phyloP scores from a whole-genome alignment of 1,140 invertebrate species.

The Lanistes nyassanus region DNA sequence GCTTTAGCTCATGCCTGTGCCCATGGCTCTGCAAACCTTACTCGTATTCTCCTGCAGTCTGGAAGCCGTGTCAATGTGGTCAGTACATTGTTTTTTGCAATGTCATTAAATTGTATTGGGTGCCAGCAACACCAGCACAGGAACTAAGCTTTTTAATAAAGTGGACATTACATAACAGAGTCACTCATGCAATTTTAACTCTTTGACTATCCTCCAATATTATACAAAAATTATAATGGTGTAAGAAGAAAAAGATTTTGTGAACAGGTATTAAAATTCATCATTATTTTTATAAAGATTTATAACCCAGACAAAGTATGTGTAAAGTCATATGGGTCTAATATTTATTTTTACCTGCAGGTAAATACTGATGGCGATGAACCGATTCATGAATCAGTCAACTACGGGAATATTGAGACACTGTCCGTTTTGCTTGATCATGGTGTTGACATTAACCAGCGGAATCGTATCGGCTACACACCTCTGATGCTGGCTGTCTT shows the following conservation, averaged over 20 bases:
- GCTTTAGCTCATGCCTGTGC: conserved; percentile 38
- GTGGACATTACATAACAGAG: too few species aligned
- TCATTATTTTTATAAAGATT: background rate
- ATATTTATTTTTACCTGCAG: conserved; percentile 9
- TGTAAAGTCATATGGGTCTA: too few species aligned
- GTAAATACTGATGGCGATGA: conserved; percentile 31
- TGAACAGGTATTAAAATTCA: background rate
- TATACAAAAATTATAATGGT: background rate
- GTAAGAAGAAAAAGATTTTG: background rate
- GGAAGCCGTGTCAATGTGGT: conserved; percentile 36
- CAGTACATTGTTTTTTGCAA: background rate
- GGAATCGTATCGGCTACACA: conserved; percentile 32
- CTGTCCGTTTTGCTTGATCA: conserved; percentile 26
- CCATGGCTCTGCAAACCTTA: conserved; percentile 29
- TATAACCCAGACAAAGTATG: background rate
- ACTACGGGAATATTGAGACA: conserved; percentile 25
- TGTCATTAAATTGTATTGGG: too few species aligned
- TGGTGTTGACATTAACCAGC: conserved; percentile 29
- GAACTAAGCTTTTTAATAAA: too few species aligned
- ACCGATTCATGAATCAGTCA: conserved; percentile 35
- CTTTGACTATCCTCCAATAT: background rate
- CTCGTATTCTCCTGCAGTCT: conserved; percentile 30
- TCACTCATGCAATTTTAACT: background rate
- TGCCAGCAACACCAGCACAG: too few species aligned
- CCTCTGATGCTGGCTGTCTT: conserved; percentile 31